Percentiles rank a stretch among this genome's conserved stretches.
Evolutionary conservation across 2,888 invertebrate genomes (phyloP).

Genomic region (Orthonevra nobilis): DNA sequence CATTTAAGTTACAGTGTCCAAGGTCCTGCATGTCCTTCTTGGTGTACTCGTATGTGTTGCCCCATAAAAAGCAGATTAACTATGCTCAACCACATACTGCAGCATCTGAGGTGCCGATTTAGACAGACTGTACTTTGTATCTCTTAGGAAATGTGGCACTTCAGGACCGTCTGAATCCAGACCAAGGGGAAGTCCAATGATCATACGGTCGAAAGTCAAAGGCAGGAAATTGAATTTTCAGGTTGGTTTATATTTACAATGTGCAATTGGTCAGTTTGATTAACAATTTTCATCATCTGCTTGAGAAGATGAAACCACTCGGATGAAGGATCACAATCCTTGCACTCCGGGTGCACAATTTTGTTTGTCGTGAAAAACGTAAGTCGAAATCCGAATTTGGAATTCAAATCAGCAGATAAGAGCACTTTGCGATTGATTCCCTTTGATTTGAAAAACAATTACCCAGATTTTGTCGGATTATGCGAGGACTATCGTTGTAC

Average conservation of each 20-base stretch:
- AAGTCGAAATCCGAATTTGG: not conserved
- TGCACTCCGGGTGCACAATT: not conserved
- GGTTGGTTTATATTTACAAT: constrained; percentile 22
- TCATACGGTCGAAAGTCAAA: constrained; percentile 5
- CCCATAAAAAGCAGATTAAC: constrained; percentile 54
- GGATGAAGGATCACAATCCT: no score
- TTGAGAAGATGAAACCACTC: not conserved
- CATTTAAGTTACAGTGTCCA: constrained; percentile 61
- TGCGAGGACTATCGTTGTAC: no score
- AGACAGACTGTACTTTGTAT: constrained; percentile 5
- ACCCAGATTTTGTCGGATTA: constrained; percentile 55
- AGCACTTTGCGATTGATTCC: constrained; percentile 20
- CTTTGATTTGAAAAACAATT: constrained; percentile 60
- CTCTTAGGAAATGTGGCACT: constrained; percentile 22
- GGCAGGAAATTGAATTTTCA: constrained; percentile 43
- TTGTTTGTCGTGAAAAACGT: not conserved
- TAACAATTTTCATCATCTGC: not conserved
- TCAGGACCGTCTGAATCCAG: not conserved
- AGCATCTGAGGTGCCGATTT: constrained; percentile 49
- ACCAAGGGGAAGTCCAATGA: constrained; percentile 5
- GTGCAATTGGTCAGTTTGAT: not conserved
- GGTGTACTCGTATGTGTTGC: constrained; percentile 2
- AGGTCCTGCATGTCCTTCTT: constrained; percentile 14
- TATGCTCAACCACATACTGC: constrained; percentile 46
- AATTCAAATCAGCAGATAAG: constrained; percentile 24